phyloP scores from a whole-genome alignment of 2,797 vertebrate species.

The Tadarida brasiliensis region DNA sequence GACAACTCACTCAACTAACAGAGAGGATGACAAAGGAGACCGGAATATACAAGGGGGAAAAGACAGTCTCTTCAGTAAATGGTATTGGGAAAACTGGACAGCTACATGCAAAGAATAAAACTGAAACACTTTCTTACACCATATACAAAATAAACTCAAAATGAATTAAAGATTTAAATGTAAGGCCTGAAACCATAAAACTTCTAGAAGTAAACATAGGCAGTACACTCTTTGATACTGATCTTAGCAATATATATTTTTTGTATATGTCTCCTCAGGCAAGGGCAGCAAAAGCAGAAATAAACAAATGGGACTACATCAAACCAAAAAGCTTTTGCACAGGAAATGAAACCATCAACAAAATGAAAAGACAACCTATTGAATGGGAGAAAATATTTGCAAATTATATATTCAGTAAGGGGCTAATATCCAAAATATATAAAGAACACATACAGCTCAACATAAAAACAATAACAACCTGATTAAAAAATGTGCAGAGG shows the following conservation, averaged over 20 bases:
- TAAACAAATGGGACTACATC: neutral
- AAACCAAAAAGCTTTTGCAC: neutral
- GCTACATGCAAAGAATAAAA: neutral
- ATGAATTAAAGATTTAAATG: neutral
- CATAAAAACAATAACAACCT: neutral
- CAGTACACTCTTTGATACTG: neutral
- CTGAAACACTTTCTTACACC: neutral
- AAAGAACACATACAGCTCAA: neutral
- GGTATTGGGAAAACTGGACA: neutral
- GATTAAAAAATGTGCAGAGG: neutral
- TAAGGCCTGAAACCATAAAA: neutral
- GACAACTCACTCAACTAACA: neutral
- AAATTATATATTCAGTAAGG: neutral
- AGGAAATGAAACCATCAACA: neutral
- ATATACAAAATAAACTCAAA: neutral
- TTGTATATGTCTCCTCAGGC: neutral
- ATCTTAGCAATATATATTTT: neutral
- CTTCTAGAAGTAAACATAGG: neutral
- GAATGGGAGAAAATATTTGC: neutral
- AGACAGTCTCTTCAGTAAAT: neutral
- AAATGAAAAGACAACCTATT: neutral
- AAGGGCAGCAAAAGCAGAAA: neutral
- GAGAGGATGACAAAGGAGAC: neutral
- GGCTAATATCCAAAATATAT: neutral
- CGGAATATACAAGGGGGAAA: neutral